Evolutionary conservation across 2,797 vertebrate species (phyloP).

Genomic region (Etheostoma nigrum): DNA sequence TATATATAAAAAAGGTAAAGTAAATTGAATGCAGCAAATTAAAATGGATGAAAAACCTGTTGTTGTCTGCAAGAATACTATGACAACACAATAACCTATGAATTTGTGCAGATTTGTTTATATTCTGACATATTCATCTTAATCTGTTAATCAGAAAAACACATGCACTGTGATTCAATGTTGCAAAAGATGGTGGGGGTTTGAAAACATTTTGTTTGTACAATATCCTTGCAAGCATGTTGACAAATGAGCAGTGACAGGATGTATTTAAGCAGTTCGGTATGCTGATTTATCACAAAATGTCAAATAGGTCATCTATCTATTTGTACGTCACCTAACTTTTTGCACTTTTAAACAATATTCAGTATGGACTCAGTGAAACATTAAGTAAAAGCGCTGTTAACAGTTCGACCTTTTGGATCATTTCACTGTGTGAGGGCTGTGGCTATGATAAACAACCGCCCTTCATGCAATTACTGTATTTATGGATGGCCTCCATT

Average conservation of each 20-base stretch:
- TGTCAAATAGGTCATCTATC: slow-evolving; percentile 5
- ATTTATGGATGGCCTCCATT: slow-evolving; percentile 75
- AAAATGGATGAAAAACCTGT: not conserved
- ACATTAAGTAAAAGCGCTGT: slow-evolving; percentile 42
- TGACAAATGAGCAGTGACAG: slow-evolving; percentile 37
- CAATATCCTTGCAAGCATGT: slow-evolving; percentile 13
- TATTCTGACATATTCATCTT: not conserved
- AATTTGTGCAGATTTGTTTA: not conserved
- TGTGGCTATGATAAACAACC: slow-evolving; percentile 69
- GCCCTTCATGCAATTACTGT: slow-evolving; percentile 74
- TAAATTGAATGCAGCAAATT: slow-evolving; percentile 39
- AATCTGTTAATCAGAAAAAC: slow-evolving; percentile 11
- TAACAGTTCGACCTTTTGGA: slow-evolving; percentile 54
- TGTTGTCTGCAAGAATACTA: slow-evolving; percentile 10
- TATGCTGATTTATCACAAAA: slow-evolving; percentile 27
- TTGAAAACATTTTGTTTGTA: slow-evolving; percentile 1
- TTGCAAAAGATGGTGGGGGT: slow-evolving; percentile 18
- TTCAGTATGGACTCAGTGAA: slow-evolving; percentile 33
- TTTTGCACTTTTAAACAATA: slow-evolving; percentile 38
- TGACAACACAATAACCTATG: not conserved
- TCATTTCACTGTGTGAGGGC: slow-evolving; percentile 53
- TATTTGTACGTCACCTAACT: not conserved
- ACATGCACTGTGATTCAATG: slow-evolving; percentile 11
- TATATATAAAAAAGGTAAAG: not conserved
- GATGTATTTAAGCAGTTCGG: slow-evolving; percentile 1